Base-by-base conservation (phyloP, 2,113 vertebrate genomes). In the Dromiciops gliroides region DNA sequence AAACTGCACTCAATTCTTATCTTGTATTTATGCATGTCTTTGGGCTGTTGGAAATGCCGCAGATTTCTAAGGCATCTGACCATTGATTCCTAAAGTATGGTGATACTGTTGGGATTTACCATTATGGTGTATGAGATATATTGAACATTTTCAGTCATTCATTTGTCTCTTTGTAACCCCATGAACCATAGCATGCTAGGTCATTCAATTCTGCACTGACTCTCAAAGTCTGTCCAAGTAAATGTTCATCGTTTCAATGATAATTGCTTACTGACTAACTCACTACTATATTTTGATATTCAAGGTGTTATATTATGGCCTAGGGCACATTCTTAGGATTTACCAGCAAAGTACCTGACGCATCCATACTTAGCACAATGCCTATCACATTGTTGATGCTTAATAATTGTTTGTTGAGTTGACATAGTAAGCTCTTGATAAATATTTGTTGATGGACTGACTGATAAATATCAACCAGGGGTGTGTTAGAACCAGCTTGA, bases 21-120 rank as follows among this genome's bases (percentile, higher is more conserved):
- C 53, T 92, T 89, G 3, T 1, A 48, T 50, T 94, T 93, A 24
- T 26, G 83, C 49, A 83, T 48, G 44, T 90, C 53, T 51, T 95
- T 60, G 92, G 51, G 44, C 44, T 52, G 31, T 91, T 56, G 48
- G 14, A 94, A 93, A 92, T 22, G 92, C 50, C 26, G 22, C 75
- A 37, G 92, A 48, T 67, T 92, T 56, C 19, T 56, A 89, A 44
- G 95, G 89, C 31, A 91, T 90, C 24, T 92, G 56, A 67, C 37
- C 37, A 44, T 22, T 92, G 31, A 92, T 95, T 56, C 60, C 92
- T 75, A 91, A 52, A 53, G n/a, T 93, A n/a, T 94, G 92, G 90
- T 94, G 49, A 91, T 48, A 91, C 3, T 49, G 90, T 93, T 92
- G 48, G 3, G 48, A 75, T 95, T 96, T 31, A 95, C 90, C 88